phyloP scores from a whole-genome alignment of 2,888 invertebrate genomes.

The Agrochola lychnidis region DNA sequence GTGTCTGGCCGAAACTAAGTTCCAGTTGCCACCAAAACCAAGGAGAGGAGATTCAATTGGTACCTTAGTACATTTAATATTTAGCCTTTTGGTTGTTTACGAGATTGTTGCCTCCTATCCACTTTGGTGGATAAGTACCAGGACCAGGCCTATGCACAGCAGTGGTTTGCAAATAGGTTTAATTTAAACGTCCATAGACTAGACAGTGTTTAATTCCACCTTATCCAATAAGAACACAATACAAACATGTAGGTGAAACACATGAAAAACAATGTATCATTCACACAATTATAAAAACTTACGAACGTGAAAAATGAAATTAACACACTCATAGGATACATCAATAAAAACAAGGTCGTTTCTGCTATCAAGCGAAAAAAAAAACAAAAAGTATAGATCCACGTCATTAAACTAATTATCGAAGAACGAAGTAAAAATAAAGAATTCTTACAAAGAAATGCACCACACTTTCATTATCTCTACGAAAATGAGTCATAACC shows the following conservation, averaged over 20 bases:
- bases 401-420: constrained; percentile 66
- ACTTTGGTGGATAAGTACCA: not conserved
- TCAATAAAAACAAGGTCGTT: constrained; percentile 49
- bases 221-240: constrained; percentile 15
- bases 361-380: constrained; percentile 46
- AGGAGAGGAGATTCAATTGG: not conserved
- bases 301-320: constrained; percentile 33
- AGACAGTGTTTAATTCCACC: not conserved
- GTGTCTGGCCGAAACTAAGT: not conserved
- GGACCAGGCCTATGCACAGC: not conserved
- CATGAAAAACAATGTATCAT: constrained; percentile 14
- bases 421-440: constrained; percentile 21
- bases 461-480: constrained; percentile 31
- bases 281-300: constrained; percentile 26
- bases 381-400: constrained; percentile 55
- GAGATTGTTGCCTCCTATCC: not conserved
- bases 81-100: not conserved
- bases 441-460: constrained; percentile 35
- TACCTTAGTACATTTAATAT: not conserved
- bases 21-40: not conserved
- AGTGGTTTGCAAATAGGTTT: not conserved
- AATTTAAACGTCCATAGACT: not conserved
- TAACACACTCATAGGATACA: constrained; percentile 49
- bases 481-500: constrained; percentile 44
- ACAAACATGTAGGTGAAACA: constrained; percentile 26